Base-by-base conservation (phyloP, 2,888 invertebrate species). In the Caradrina clavipalpis region DNA sequence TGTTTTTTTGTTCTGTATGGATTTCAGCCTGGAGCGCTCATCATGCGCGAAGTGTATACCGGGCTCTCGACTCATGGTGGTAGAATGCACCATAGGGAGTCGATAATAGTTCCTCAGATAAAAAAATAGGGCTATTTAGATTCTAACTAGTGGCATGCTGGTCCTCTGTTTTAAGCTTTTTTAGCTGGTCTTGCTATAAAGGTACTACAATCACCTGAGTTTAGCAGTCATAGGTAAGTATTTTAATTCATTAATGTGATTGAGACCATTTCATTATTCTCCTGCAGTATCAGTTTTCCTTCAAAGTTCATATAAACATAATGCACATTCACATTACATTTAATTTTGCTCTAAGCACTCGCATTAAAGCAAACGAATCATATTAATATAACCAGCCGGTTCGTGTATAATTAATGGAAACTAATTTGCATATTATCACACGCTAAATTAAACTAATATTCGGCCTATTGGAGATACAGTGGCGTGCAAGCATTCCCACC, bases 341-440 rank as follows among this genome's bases (percentile, higher is more conserved):
- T 2, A 42, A 5, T 15, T 45, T 15, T 17, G 11, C 45, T 17
- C 1, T n/a, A 60, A 78, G 73, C 61, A 69, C 72, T 81, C 64
- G 66, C 69, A 70, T 68, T 78, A 69, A 74, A 82, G 67, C 71
- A 63, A 73, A 67, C 76, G 69, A 74, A 69, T 76, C 78, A 84
- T 80, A 86, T 70, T 72, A 78, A 62, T 73, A 60, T 65, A 79
- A 85, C 80, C 88, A 88, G 86, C 76, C 82, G 87, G 87, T 84
- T 83, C 82, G 85, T 80, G 86, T 87, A 88, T 91, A 92, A 92
- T 91, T 86, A 90, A 92, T 91, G 84, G 81, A 74, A 69, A 73
- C 76, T 73, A 84, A 94, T 93, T 92, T 92, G 86, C 94, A 94
- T 93, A 89, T 90, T 91, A 92, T 91, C 90, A 89, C 87, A 90